A percentile compares a stretch with the other conserved stretches of the same genome.
Evolutionary conservation across 2,113 vertebrate species (phyloP).

Genomic region (Malurus elegans): DNA sequence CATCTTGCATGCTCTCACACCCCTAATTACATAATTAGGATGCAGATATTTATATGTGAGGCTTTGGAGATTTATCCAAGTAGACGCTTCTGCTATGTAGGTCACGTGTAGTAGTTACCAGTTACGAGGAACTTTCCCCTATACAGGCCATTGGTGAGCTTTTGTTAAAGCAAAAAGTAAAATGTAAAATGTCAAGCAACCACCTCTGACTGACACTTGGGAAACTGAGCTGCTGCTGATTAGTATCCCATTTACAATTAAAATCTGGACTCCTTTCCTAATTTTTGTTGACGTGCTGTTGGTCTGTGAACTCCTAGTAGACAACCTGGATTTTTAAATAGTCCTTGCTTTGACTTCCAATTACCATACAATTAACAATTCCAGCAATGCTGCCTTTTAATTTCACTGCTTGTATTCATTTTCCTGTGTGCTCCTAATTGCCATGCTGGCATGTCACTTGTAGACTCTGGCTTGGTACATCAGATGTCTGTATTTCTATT

Average conservation of each 20-base stretch:
- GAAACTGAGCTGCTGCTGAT: slow-evolving; percentile 52
- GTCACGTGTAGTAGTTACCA: neutral
- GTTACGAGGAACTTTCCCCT: neutral
- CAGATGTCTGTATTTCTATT: neutral
- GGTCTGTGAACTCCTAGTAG: slow-evolving; percentile 67
- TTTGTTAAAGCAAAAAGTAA: slow-evolving; percentile 47
- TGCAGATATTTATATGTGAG: neutral
- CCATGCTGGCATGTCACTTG: neutral
- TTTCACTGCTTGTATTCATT: slow-evolving; percentile 53
- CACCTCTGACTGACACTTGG: slow-evolving; percentile 57
- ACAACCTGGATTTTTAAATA: slow-evolving; percentile 68
- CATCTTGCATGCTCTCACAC: accelerated
- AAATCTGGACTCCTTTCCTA: slow-evolving; percentile 67
- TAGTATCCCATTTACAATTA: slow-evolving; percentile 73
- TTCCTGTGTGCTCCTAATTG: slow-evolving; percentile 37
- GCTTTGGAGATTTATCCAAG: neutral
- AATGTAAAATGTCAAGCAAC: slow-evolving; percentile 65
- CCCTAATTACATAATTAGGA: neutral
- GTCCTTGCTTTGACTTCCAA: slow-evolving; percentile 70
- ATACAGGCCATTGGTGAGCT: neutral
- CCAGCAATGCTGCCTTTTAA: slow-evolving; percentile 60
- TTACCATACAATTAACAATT: slow-evolving; percentile 71
- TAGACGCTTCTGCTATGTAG: neutral
- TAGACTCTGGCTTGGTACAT: neutral
- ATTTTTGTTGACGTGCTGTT: slow-evolving; percentile 68